Conservation (phyloP, 2,797 vertebrate genomes). For the Gymnoscopelus microlampas region DNA sequence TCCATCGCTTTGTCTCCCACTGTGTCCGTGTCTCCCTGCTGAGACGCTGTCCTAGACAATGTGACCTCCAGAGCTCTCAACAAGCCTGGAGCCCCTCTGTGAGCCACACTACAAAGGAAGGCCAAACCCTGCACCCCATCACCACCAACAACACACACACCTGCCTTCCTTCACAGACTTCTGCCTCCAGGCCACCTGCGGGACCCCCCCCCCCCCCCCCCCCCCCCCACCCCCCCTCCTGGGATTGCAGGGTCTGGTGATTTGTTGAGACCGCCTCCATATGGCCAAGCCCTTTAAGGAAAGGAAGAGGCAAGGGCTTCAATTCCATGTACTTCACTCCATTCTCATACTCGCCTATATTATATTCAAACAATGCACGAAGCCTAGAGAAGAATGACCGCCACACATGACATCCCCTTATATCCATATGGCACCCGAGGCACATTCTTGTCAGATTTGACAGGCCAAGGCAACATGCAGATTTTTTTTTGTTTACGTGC, state of each 20-base stretch:
- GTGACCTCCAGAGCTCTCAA: constrained; percentile 45
- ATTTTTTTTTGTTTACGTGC: constrained; percentile 57
- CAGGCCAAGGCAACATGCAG: constrained; percentile 43
- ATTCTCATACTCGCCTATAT: constrained; percentile 21
- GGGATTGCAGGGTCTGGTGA: constrained; percentile 48
- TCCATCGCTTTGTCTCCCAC: constrained; percentile 9
- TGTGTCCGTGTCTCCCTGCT: constrained; percentile 40
- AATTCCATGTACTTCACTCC: constrained; percentile 42
- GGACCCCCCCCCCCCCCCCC: constrained; percentile 4
- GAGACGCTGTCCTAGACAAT: constrained; percentile 44
- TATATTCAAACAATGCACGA: constrained; percentile 27
- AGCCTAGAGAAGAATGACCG: constrained; percentile 41
- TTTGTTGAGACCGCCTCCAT: constrained; percentile 60
- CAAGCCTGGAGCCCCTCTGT: constrained; percentile 41
- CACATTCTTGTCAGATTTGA: constrained; percentile 59
- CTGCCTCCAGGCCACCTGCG: no score
- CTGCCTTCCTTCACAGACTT: no score
- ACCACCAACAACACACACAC: no score
- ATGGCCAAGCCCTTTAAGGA: constrained; percentile 49
- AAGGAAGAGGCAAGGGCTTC: constrained; percentile 52
- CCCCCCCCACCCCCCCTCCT: constrained; percentile 9
- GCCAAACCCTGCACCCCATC: constrained; percentile 26
- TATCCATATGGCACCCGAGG: constrained; percentile 65
- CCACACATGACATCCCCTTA: constrained; percentile 11
- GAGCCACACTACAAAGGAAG: constrained; percentile 16